Percentiles rank a stretch among this genome's conserved stretches.
Conservation (phyloP, 2,113 vertebrate species). For the Spizaetus ornatus region DNA sequence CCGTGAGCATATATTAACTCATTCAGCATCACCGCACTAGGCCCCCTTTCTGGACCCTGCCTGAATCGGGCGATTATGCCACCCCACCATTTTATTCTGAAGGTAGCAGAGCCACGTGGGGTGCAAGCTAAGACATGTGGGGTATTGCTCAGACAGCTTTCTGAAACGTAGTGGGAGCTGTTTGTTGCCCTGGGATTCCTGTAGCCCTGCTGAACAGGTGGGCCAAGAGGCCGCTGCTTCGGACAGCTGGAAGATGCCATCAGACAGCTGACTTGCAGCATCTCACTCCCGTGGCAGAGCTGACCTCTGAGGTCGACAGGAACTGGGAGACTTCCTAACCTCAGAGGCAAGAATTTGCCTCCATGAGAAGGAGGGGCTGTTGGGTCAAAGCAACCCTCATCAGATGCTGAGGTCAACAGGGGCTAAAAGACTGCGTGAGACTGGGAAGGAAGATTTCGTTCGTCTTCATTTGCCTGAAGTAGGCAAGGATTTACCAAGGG, state of each 20-base stretch:
- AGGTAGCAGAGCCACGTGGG: not conserved
- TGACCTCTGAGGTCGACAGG: not conserved
- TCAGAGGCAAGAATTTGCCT: not conserved
- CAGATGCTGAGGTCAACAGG: not conserved
- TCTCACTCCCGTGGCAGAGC: not conserved
- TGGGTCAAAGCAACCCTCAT: not conserved
- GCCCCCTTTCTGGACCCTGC: not conserved
- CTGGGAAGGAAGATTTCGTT: not conserved
- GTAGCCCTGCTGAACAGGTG: not conserved
- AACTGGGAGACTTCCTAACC: not conserved
- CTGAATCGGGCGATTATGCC: not conserved
- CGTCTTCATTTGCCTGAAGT: not conserved
- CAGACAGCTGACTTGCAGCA: not conserved
- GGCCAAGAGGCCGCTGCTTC: fast-evolving
- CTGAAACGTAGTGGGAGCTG: not conserved
- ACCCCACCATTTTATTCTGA: not conserved
- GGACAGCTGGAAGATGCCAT: not conserved
- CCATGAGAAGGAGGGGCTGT: fast-evolving
- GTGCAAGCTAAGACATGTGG: not conserved
- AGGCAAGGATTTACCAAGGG: not conserved
- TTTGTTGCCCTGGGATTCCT: not conserved
- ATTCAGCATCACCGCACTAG: not conserved
- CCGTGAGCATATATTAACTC: not conserved
- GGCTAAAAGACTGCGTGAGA: not conserved
- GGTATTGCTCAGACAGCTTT: not conserved